phyloP scores from a whole-genome alignment of 2,113 vertebrate genomes.

The Edolisoma coerulescens region DNA sequence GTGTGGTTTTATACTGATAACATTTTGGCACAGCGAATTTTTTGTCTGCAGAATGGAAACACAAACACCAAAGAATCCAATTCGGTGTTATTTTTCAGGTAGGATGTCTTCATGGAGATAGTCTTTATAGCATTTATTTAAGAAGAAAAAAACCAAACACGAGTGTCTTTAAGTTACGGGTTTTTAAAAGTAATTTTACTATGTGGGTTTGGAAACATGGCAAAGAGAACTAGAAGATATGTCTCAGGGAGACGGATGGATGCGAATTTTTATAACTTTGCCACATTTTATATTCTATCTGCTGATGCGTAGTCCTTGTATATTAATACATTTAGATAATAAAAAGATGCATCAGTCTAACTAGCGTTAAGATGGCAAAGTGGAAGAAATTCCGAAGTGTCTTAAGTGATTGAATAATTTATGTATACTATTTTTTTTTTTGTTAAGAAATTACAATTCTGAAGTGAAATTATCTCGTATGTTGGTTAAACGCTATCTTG shows the following conservation, averaged over 20 bases:
- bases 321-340: not conserved
- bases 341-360: not conserved
- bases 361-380: not conserved
- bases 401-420: not conserved
- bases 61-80: not conserved
- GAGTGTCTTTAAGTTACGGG: not conserved
- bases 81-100: constrained; percentile 31
- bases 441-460: not conserved
- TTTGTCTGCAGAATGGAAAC: constrained; percentile 18
- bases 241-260: not conserved
- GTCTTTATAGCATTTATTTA: not conserved
- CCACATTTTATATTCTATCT: not conserved
- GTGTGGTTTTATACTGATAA: not conserved
- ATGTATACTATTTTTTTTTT: not conserved
- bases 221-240: not conserved
- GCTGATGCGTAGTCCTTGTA: not conserved
- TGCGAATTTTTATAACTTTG: not conserved
- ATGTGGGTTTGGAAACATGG: not conserved
- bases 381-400: not conserved
- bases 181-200: not conserved
- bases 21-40: not conserved
- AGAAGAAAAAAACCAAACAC: not conserved
- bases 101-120: not conserved
- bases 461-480: not conserved
- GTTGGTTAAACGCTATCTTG: not conserved